A percentile compares a stretch with the other conserved stretches of the same genome.
Evolutionary conservation across 1,140 invertebrate species (phyloP).

Genomic region (Cyclargus thomasi): DNA sequence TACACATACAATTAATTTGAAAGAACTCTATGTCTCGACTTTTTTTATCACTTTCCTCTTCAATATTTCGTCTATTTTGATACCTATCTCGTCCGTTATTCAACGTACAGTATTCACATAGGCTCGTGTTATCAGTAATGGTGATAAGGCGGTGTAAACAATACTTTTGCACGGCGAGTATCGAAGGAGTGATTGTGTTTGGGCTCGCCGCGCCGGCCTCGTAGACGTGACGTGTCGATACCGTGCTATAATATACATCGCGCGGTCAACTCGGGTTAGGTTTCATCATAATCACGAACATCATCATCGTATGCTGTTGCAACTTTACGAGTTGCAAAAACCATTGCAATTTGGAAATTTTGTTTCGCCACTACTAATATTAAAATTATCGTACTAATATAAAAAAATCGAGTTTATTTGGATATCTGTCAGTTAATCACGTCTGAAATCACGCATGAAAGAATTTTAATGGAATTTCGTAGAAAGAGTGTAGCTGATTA

Average conservation of each 20-base stretch:
- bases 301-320: not conserved
- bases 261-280: not conserved
- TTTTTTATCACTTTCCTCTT: not conserved
- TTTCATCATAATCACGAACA: not conserved
- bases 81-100: not conserved
- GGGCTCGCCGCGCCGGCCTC: conserved; percentile 18
- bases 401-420: too few relatives aligned
- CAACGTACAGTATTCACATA: conserved; percentile 4
- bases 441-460: too few relatives aligned
- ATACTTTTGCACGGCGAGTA: conserved; percentile 17
- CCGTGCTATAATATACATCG: not conserved
- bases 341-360: too few relatives aligned
- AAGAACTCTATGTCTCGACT: not conserved
- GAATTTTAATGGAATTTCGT: too few relatives aligned
- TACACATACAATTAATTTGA: not conserved
- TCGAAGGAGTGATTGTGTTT: conserved; percentile 25
- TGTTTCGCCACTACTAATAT: too few relatives aligned
- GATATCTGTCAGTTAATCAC: too few relatives aligned
- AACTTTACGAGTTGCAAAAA: too few relatives aligned
- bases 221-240: not conserved
- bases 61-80: not conserved
- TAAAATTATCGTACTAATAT: too few relatives aligned
- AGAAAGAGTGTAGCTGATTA: too few relatives aligned
- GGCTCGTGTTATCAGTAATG: conserved; percentile 2
- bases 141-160: conserved; percentile 25